Evolutionary conservation across 2,888 invertebrate species (phyloP).

Genomic region (Plusia festucae): DNA sequence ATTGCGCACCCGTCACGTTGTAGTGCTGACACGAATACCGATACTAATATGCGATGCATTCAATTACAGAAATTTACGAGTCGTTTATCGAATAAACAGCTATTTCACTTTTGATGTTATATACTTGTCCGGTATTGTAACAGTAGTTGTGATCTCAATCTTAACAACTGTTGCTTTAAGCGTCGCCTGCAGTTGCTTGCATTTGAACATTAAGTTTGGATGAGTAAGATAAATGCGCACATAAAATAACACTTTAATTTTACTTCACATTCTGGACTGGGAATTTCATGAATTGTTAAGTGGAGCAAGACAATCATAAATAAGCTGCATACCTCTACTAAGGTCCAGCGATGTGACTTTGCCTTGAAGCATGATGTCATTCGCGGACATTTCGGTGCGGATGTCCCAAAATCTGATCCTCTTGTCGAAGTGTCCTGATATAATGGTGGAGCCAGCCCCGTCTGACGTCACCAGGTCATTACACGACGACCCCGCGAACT

Average conservation of each 20-base stretch:
- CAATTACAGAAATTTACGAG: slow-evolving; percentile 71
- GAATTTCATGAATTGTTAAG: slow-evolving; percentile 7
- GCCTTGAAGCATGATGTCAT: slow-evolving; percentile 96
- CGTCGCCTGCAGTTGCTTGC: slow-evolving; percentile 36
- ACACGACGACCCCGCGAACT: slow-evolving; percentile 98
- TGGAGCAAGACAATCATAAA: slow-evolving; percentile 11
- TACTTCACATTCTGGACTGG: slow-evolving; percentile 11
- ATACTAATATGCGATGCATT: slow-evolving; percentile 80
- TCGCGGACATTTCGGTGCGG: slow-evolving; percentile 94
- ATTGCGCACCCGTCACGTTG: slow-evolving; percentile 82
- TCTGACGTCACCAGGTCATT: slow-evolving; percentile 98
- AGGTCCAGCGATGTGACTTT: slow-evolving; percentile 98
- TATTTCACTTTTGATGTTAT: slow-evolving; percentile 51
- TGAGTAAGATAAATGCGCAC: slow-evolving; percentile 24
- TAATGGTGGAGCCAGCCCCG: slow-evolving; percentile 95
- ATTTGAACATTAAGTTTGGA: slow-evolving; percentile 41
- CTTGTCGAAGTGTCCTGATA: slow-evolving; percentile 99
- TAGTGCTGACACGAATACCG: slow-evolving; percentile 84
- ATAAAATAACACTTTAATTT: slow-evolving; percentile 31
- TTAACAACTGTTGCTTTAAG: slow-evolving; percentile 44
- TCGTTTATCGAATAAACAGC: slow-evolving; percentile 53
- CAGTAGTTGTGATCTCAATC: slow-evolving; percentile 55
- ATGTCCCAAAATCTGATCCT: slow-evolving; percentile 99
- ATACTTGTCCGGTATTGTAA: slow-evolving; percentile 40
- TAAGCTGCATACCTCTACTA: slow-evolving; percentile 92